These are phyloP conservation scores for Meandrina meandrites DNA, from an alignment of 92 coral and sea anemone species.

Conservation along the genomic window DNA sequence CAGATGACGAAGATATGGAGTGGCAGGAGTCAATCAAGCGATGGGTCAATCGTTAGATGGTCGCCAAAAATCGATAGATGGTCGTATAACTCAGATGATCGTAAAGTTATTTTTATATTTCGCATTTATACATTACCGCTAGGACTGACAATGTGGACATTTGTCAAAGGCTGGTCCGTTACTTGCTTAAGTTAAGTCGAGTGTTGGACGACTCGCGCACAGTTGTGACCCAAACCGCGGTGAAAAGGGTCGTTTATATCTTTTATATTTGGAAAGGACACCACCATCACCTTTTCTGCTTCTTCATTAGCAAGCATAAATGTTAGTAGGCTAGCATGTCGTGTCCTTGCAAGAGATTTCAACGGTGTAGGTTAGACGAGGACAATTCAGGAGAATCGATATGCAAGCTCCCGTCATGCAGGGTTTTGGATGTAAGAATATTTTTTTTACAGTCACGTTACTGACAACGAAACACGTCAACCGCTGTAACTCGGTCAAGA, in stretches of 20 bases:
- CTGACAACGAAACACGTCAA: not conserved
- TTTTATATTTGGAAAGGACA: not conserved
- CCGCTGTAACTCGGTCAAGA: not conserved
- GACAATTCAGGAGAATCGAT: not conserved
- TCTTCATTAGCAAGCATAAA: not conserved
- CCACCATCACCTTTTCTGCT: not conserved
- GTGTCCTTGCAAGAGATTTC: not conserved
- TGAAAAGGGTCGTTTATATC: not conserved
- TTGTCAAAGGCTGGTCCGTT: not conserved
- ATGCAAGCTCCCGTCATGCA: not conserved
- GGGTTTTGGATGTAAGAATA: not conserved
- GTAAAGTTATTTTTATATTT: constrained; percentile 54
- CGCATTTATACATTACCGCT: not conserved
- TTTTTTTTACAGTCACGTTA: not conserved
- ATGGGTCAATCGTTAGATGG: constrained; percentile 87
- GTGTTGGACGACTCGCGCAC: not conserved
- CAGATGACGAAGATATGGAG: constrained; percentile 91
- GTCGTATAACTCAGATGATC: constrained; percentile 27
- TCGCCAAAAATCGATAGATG: constrained; percentile 30
- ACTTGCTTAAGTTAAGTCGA: not conserved
- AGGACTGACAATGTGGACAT: not conserved
- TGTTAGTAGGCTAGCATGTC: not conserved
- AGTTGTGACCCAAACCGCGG: not conserved
- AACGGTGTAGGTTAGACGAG: not conserved
- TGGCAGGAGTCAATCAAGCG: constrained; percentile 93